These are phyloP conservation scores for Halcyon chelicuti DNA, from an alignment of 2,797 vertebrate genomes.

Conservation along the genomic window DNA sequence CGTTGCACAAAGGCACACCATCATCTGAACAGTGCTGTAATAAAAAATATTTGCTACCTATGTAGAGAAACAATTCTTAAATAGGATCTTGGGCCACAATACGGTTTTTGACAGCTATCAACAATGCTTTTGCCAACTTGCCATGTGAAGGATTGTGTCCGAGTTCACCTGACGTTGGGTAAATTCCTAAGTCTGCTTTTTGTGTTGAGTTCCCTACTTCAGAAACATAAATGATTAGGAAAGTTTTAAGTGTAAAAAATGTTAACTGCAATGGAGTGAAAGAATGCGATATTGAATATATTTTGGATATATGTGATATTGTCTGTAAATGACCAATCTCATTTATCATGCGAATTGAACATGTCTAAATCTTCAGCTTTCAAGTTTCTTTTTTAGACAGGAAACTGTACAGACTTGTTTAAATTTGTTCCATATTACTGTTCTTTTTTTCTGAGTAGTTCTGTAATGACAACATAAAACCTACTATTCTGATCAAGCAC, in stretches of 20 bases:
- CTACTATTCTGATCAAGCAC: background rate
- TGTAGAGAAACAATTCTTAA: background rate
- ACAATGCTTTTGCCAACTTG: background rate
- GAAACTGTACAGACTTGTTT: background rate
- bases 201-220: background rate
- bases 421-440: background rate
- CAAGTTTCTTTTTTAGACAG: background rate
- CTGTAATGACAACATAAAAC: background rate
- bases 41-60: background rate
- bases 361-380: background rate
- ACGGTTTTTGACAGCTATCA: background rate
- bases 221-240: background rate
- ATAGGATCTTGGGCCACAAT: background rate
- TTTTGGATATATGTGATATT: background rate
- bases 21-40: background rate
- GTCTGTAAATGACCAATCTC: background rate
- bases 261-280: background rate
- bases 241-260: background rate
- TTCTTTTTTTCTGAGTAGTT: background rate
- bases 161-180: background rate
- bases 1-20: background rate
- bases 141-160: background rate
- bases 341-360: background rate
- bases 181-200: background rate
- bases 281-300: background rate